Evolutionary conservation across 2,888 invertebrate species (phyloP).

Genomic region (Pollenia labialis): DNA sequence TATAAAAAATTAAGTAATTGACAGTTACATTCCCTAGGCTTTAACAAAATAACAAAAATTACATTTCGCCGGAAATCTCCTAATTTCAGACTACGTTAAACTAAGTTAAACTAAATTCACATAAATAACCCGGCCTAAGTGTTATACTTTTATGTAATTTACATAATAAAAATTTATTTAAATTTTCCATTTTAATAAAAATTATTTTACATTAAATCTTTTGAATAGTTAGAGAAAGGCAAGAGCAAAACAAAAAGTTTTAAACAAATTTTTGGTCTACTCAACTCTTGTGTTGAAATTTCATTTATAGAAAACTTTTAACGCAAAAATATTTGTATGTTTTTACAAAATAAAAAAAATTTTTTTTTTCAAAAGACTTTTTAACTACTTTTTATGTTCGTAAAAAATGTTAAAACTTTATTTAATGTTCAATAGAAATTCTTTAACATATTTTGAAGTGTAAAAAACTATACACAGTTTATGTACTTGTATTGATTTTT

Average conservation of each 20-base stretch:
- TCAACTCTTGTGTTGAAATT: background rate
- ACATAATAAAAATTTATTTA: background rate
- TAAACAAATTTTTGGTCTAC: slow-evolving; percentile 25
- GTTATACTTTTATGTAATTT: too few species aligned
- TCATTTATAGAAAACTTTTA: slow-evolving; percentile 4
- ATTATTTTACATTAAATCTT: background rate
- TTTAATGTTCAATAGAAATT: slow-evolving; percentile 47
- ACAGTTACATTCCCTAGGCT: too few species aligned
- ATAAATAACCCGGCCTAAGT: too few species aligned
- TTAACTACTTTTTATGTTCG: slow-evolving; percentile 46
- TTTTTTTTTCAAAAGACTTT: slow-evolving; percentile 30
- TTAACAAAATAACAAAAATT: too few species aligned
- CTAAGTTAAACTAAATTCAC: too few species aligned
- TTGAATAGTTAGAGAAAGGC: too few species aligned
- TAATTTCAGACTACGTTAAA: too few species aligned
- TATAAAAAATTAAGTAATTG: too few species aligned
- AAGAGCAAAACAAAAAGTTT: background rate
- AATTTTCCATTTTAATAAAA: background rate
- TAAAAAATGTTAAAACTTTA: slow-evolving; percentile 39
- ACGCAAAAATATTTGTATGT: background rate
- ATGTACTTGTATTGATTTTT: background rate
- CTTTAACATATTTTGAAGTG: slow-evolving; percentile 25
- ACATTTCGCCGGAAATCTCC: too few species aligned
- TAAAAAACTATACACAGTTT: background rate
- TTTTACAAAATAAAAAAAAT: background rate